Base-by-base conservation (phyloP, 1,140 invertebrate species). In the Riptortus pedestris region DNA sequence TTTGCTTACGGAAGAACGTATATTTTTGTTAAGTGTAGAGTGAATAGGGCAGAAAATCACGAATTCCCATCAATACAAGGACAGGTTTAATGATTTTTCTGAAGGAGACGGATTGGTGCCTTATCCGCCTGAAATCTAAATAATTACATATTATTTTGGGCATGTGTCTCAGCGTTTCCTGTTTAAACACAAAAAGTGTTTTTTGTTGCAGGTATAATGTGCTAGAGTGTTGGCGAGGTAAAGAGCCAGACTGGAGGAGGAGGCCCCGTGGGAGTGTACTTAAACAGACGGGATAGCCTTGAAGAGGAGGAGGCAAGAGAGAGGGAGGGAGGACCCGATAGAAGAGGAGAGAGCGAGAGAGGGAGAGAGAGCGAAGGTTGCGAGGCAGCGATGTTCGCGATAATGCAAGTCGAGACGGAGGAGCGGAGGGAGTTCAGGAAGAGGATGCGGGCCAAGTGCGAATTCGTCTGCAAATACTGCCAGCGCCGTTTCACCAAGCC, bases 381-480 rank as follows among this genome's bases (percentile, higher is more conserved):
- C 22, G 28, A 60, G 43, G 33, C 76, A 80, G 84, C 79, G 79
- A 88, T 88, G 86, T 88, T 87, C 79, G 85, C 86, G 76, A 85
- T 88, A 79, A 87, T 88, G 85, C 85, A 86, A 81, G 88, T 91
- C 79, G 88, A 91, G 80, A 86, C 86, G 80, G 88, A 91, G 80
- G 88, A 90, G 79, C 85, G 88, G 80, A 82, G 87, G 79, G 87
- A 91, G 81, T 91, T 90, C 80, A 84, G 92, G 76, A 88, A 92
- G 76, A 94, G 90, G 81, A 90, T 90, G 87, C 82, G 88, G 76
- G 83, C 87, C 79, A 90, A 95, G 82, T 95, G 93, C 82, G 90
- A 98, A 80, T 98, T 96, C 79, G 91, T 98, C 76, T 99, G 96
- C 85, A 93, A 94, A 78, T 98, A 91, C 82, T 99, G 96, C 83